Base-by-base conservation (phyloP, 2,888 invertebrate species). In the Coleophora deauratella region DNA sequence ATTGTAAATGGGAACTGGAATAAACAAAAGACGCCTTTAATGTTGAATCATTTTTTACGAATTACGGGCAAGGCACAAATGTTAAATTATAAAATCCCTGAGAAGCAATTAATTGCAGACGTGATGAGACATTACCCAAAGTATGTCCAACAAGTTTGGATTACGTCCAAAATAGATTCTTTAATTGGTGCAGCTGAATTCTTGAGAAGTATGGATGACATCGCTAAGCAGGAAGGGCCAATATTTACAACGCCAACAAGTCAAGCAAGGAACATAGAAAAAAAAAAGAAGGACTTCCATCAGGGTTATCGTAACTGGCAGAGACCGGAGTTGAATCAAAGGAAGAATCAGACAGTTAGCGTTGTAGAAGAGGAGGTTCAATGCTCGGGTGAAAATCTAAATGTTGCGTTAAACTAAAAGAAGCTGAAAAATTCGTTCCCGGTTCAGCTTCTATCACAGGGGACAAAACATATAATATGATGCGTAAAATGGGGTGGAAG, bases 121-220 rank as follows among this genome's bases (percentile, higher is more conserved):
- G 1, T 41, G 9, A 36, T 41, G 4, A 14, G 36, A 1, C 41
- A 41, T 9, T 41, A n/a, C 8, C 41, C 41, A 0, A 36, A 27
- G 11, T 9, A 41, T 13, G 14, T 36, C 0, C 36, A 41, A 33
- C 36, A 41, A 27, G 12, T 33, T 4, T 41, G 41, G 41, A 10
- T 11, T 1, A 33, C 9, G 0, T 15, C 32, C 1, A 32, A 32
- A 11, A 32, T 12, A 1, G n/a, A 11, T 4, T 36, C 41, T 9
- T 33, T 41, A 10, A 27, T 41, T 12, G 36, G 27, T 3, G 21
- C 36, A 9, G 41, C 41, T 15, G 41, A 41, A 13, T 41, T 41
- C 33, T n/a, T 41, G 1, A 31, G 41, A 14, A 41, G 10, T 3
- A 27, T 41, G 36, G 41, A 41, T n/a, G 13, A n/a, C 12, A 41